Evolutionary conservation across 2,888 invertebrate species (phyloP), one percentile per base, ranked within the genome.

Genomic region (Ornithoptera priamus): DNA sequence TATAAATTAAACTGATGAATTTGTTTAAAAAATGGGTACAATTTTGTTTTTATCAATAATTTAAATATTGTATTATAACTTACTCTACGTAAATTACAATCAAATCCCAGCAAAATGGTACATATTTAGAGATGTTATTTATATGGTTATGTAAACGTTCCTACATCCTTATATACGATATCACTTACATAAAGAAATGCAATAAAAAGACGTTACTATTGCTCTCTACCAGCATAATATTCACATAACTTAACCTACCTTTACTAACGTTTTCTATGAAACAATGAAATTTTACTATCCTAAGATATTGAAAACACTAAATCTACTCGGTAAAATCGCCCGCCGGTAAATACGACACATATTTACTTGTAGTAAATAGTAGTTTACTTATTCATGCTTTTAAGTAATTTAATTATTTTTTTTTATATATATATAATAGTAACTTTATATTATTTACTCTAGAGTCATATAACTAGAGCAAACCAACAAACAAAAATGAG

Each of bases 271-370:
- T 80, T 78, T 80, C 80, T 75, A 74, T 72, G 72, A 74, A 79
- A 78, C 80, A 79, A 86, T 91, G 88, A 90, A 91, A 86, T 88
- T 90, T 88, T 85, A 91, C 82, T 85, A 85, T 87, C 82, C 73
- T 74, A 74, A 76, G 81, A 83, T 90, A 91, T 91, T 90, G 87
- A 83, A 88, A 85, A 79, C 82, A 75, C 82, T 90, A 90, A 88
- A 90, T 90, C 89, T 57, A 30, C 39, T 65, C n/a, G 2, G 30
- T 18, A 46, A 57, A 46, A 12, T 15, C 15, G 42, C 15, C 15
- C 46, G 12, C 46, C 18, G n/a, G 53, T 4, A 53, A 53, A 53
- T 4, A n/a, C 6, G 6, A 53, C 0, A 6, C n/a, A 53, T 18
- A 53, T 53, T 5, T 53, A 53, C 53, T 6, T 53, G n/a, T 53